A percentile compares a stretch with the other conserved stretches of the same genome.
phyloP scores from a whole-genome alignment of 2,113 vertebrate species.

The Labrus mixtus region DNA sequence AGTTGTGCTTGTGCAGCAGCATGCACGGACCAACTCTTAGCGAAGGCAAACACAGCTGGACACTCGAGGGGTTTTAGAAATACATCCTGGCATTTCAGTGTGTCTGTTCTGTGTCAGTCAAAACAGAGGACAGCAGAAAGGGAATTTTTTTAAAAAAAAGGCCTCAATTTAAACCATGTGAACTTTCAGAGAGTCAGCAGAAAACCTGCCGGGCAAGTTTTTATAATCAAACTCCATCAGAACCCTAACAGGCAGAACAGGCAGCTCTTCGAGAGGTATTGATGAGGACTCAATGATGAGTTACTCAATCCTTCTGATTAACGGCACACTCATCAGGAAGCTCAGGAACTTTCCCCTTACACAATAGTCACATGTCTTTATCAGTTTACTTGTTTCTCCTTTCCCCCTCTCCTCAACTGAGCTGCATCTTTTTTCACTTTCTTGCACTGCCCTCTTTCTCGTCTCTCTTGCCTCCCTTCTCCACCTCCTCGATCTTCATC shows the following conservation, averaged over 20 bases:
- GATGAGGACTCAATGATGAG: slow-evolving; percentile 45
- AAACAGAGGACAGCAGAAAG: slow-evolving; percentile 35
- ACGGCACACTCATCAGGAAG: slow-evolving; percentile 42
- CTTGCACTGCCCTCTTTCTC: neutral
- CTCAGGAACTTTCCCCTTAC: slow-evolving; percentile 14
- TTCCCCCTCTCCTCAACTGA: slow-evolving; percentile 38
- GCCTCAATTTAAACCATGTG: neutral
- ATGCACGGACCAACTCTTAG: slow-evolving; percentile 17
- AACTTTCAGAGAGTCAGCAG: neutral
- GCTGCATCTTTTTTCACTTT: neutral
- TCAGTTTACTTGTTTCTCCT: slow-evolving; percentile 12
- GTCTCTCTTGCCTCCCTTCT: neutral
- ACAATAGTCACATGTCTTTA: slow-evolving; percentile 4
- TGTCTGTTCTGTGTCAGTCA: slow-evolving; percentile 26
- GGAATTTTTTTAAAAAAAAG: slow-evolving; percentile 13
- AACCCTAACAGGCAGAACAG: neutral
- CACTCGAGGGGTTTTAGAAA: slow-evolving; percentile 50
- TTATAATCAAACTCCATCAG: neutral
- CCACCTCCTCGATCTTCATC: neutral
- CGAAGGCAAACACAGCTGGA: slow-evolving; percentile 66
- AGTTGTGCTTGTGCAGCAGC: slow-evolving; percentile 29
- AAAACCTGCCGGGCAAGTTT: neutral
- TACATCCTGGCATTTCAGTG: slow-evolving; percentile 52
- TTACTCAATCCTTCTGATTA: slow-evolving; percentile 61
- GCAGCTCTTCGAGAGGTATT: no score